Evolutionary conservation across 2,888 invertebrate genomes (phyloP).

Genomic region (Allophyes oxyacanthae): DNA sequence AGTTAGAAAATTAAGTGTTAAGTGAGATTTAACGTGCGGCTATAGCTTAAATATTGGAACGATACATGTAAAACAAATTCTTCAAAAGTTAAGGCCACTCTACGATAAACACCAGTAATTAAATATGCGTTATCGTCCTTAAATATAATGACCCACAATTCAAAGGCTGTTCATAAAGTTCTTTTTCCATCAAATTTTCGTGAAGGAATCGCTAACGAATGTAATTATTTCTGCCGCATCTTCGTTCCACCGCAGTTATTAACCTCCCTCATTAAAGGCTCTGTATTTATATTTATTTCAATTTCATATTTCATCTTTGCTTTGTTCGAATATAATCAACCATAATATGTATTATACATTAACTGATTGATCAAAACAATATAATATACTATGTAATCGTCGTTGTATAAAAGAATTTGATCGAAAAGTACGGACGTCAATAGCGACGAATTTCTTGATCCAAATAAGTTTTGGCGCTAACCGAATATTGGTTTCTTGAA

Average conservation of each 20-base stretch:
- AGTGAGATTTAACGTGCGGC: no score
- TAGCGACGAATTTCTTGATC: slow-evolving; percentile 4
- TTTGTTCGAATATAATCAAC: neutral
- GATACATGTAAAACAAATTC: no score
- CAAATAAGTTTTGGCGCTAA: slow-evolving; percentile 20
- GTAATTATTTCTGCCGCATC: slow-evolving; percentile 30
- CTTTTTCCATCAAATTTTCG: slow-evolving; percentile 7
- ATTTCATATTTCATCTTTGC: slow-evolving; percentile 10
- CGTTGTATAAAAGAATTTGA: slow-evolving; percentile 6
- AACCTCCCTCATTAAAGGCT: slow-evolving; percentile 18
- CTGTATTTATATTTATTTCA: slow-evolving; percentile 8
- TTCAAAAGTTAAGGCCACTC: no score
- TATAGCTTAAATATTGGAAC: slow-evolving; percentile 6
- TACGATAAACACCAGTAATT: no score
- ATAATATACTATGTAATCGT: slow-evolving; percentile 11
- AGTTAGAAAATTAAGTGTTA: no score
- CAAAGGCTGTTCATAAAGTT: slow-evolving; percentile 3
- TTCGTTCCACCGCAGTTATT: slow-evolving; percentile 22
- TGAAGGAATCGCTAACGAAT: slow-evolving; percentile 27
- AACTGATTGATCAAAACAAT: neutral
- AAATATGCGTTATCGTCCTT: no score
- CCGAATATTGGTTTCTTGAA: slow-evolving; percentile 30
- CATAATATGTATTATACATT: no score
- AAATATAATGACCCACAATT: slow-evolving; percentile 1
- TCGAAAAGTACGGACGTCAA: slow-evolving; percentile 1